Evolutionary conservation across 2,888 invertebrate species (phyloP).

Genomic region (Clusia tigrina): DNA sequence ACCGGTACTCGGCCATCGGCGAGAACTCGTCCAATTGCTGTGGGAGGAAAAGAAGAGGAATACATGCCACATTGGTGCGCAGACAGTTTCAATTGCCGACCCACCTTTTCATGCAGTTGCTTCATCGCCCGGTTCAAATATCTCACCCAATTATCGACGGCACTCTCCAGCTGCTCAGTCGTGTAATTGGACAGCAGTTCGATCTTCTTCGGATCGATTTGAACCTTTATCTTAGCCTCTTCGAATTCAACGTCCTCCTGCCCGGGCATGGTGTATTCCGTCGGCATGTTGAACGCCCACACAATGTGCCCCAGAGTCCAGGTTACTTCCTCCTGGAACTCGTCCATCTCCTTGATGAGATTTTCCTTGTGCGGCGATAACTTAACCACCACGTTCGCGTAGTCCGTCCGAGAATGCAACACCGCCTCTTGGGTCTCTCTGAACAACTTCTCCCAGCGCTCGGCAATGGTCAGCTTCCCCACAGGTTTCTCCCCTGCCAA

Average conservation of each 20-base stretch:
- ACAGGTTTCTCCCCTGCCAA: slow-evolving; percentile 41
- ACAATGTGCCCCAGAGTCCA: slow-evolving; percentile 64
- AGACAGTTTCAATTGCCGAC: not conserved
- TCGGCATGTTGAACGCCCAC: slow-evolving; percentile 61
- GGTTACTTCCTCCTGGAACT: slow-evolving; percentile 66
- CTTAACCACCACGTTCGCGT: slow-evolving; percentile 47
- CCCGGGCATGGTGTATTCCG: slow-evolving; percentile 60
- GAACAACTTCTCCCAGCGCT: slow-evolving; percentile 68
- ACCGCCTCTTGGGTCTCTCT: slow-evolving; percentile 66
- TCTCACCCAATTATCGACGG: slow-evolving; percentile 66
- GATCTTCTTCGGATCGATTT: slow-evolving; percentile 54
- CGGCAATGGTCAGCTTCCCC: slow-evolving; percentile 67
- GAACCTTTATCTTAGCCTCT: slow-evolving; percentile 58
- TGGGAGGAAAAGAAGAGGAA: not conserved
- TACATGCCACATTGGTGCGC: not conserved
- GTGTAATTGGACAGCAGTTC: slow-evolving; percentile 54
- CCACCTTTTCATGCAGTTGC: slow-evolving; percentile 50
- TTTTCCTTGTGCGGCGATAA: slow-evolving; percentile 54
- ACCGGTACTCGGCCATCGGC: slow-evolving; percentile 84
- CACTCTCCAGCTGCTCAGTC: slow-evolving; percentile 67
- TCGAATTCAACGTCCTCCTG: slow-evolving; percentile 62
- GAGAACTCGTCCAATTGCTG: slow-evolving; percentile 74
- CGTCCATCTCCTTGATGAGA: slow-evolving; percentile 64
- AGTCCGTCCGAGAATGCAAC: slow-evolving; percentile 56
- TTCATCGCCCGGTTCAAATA: slow-evolving; percentile 64